These are phyloP conservation scores for Scaptomyza reducta DNA, from an alignment of 2,888 invertebrate genomes.

Conservation along the genomic window DNA sequence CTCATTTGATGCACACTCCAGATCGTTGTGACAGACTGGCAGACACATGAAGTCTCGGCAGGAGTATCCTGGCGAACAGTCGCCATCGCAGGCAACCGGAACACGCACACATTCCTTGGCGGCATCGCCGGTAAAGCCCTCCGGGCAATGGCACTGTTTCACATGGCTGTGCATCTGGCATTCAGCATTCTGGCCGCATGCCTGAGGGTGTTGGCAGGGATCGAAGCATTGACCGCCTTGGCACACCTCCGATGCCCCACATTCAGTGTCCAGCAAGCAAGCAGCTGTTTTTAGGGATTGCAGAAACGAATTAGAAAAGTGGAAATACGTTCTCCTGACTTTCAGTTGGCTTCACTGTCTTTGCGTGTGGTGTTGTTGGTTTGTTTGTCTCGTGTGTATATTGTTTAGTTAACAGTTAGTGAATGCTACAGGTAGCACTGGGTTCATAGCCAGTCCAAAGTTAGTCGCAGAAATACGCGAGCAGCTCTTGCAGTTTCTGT, in stretches of 20 bases:
- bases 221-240: slow-evolving; percentile 92
- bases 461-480: slow-evolving; percentile 11
- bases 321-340: not conserved
- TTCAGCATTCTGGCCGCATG: slow-evolving; percentile 93
- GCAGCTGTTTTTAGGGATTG: slow-evolving; percentile 86
- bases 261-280: slow-evolving; percentile 92
- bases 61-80: slow-evolving; percentile 89
- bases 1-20: slow-evolving; percentile 94
- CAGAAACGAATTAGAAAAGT: slow-evolving; percentile 24
- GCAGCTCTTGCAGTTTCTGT: slow-evolving; percentile 5
- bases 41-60: slow-evolving; percentile 94
- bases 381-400: slow-evolving; percentile 32
- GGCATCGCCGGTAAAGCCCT: slow-evolving; percentile 93
- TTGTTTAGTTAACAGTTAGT: slow-evolving; percentile 61
- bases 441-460: slow-evolving; percentile 47
- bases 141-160: slow-evolving; percentile 92
- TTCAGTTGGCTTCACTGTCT: slow-evolving; percentile 38
- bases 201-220: slow-evolving; percentile 90
- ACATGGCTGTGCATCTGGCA: slow-evolving; percentile 90
- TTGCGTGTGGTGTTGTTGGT: slow-evolving; percentile 46
- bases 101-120: slow-evolving; percentile 94
- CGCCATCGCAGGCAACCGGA: slow-evolving; percentile 90
- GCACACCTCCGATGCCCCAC: slow-evolving; percentile 91
- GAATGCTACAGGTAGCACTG: slow-evolving; percentile 42
- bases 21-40: slow-evolving; percentile 90